Conservation (phyloP, 2,113 vertebrate genomes). For the Meleagris gallopavo region DNA sequence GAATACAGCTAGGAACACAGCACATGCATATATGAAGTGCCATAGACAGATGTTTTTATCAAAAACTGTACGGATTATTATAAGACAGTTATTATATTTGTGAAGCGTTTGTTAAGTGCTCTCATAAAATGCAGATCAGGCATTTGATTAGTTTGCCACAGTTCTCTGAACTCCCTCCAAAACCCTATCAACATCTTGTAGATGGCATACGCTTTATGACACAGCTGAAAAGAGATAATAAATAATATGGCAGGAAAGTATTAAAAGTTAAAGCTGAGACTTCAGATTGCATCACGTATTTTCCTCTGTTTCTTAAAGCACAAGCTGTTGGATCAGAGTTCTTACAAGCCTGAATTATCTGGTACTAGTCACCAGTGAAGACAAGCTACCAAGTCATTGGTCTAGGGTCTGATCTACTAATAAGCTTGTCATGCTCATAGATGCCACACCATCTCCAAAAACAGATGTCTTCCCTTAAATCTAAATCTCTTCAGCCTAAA, state of each 20-base stretch:
- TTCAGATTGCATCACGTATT: neutral
- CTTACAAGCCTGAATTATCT: neutral
- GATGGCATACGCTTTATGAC: neutral
- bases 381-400: accelerated
- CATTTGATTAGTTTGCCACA: neutral
- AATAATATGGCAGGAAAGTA: neutral
- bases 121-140: constrained; percentile 1
- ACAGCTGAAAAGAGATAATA: neutral
- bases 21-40: neutral
- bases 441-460: neutral
- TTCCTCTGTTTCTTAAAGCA: neutral
- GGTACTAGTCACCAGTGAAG: neutral
- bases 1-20: neutral
- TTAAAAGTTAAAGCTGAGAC: neutral
- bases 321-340: neutral
- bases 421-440: neutral
- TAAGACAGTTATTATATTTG: neutral
- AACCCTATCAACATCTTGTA: neutral
- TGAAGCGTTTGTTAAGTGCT: neutral
- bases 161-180: neutral
- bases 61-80: neutral
- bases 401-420: neutral
- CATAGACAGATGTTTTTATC: neutral
- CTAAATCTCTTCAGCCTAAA: neutral
- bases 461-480: neutral